Base-by-base conservation (phyloP, 2,888 invertebrate species). In the Hypercompe scribonia region DNA sequence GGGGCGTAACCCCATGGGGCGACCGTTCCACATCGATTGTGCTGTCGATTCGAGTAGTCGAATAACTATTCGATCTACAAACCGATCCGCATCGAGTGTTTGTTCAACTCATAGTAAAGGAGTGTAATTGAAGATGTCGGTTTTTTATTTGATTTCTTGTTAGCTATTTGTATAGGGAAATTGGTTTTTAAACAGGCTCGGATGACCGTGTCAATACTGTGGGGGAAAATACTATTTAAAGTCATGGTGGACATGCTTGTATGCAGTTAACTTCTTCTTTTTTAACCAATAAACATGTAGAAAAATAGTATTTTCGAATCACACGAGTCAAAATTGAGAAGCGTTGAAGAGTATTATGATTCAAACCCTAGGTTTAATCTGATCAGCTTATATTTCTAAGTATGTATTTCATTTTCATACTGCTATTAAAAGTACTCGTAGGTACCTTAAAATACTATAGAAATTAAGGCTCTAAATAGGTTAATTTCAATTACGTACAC, bases 41-140 rank as follows among this genome's bases (percentile, higher is more conserved):
- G 75, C 73, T 79, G 76, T 75, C 77, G 80, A 84, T 74, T 76
- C 80, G 80, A 84, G 81, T 82, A 84, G 79, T 84, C 87, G 84
- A 86, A 86, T 83, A 81, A 83, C 86, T 86, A 87, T 86, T 84
- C 81, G 81, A 83, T 84, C 82, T 80, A 77, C 73, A 76, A 78
- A 78, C 77, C 81, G 83, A 86, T 83, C 87, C 84, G 79, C 72
- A 74, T 82, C 78, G 81, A 90, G 90, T 92, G 89, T 91, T 91
- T 91, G 89, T 74, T 77, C 81, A 86, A 84, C 76, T 77, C 78
- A 77, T 80, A 74, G 82, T 83, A 87, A 88, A 89, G 87, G 88
- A 88, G 88, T 89, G 89, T 88, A 89, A 90, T 89, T 87, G 88
- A 90, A 90, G 90, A 89, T 84, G 84, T 80, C 76, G 80, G 80